These are phyloP conservation scores for Phoxinus dragarum DNA, from an alignment of 2,797 vertebrate genomes.

Conservation along the genomic window DNA sequence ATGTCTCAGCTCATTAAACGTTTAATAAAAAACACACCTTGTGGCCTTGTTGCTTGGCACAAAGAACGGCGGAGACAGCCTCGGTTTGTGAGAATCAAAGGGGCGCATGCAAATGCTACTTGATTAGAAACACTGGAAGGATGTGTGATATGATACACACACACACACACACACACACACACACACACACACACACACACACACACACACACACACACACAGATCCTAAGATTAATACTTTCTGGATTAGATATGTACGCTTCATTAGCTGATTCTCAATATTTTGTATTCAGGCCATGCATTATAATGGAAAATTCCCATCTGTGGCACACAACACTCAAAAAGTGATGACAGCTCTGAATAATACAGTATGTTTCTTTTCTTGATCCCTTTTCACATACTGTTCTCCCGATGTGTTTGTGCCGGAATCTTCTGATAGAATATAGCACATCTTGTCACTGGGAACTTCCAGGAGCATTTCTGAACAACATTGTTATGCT, in stretches of 20 bases:
- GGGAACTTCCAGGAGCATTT: background rate
- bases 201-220: background rate
- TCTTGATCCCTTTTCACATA: constrained; percentile 12
- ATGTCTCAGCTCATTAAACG: constrained; percentile 71
- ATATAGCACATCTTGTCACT: background rate
- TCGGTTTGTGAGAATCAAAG: constrained; percentile 69
- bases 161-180: background rate
- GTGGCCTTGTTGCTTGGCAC: constrained; percentile 69
- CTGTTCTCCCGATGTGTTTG: constrained; percentile 21
- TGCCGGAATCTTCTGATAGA: background rate
- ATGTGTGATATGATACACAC: constrained; percentile 9
- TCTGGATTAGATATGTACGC: constrained; percentile 2
- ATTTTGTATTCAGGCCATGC: constrained; percentile 22
- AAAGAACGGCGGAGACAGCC: constrained; percentile 67
- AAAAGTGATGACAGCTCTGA: constrained; percentile 11
- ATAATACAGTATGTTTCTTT: constrained; percentile 3
- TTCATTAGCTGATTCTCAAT: background rate
- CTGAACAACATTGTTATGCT: background rate
- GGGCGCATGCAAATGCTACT: constrained; percentile 63
- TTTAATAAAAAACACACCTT: constrained; percentile 74
- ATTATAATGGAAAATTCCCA: constrained; percentile 40
- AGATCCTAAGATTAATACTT: constrained; percentile 28
- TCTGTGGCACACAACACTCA: constrained; percentile 39
- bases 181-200: background rate
- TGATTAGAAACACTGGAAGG: constrained; percentile 27